Percentiles rank a stretch among this genome's conserved stretches.
Evolutionary conservation across 2,797 vertebrate species (phyloP).

Genomic region (Takifugu rubripes): DNA sequence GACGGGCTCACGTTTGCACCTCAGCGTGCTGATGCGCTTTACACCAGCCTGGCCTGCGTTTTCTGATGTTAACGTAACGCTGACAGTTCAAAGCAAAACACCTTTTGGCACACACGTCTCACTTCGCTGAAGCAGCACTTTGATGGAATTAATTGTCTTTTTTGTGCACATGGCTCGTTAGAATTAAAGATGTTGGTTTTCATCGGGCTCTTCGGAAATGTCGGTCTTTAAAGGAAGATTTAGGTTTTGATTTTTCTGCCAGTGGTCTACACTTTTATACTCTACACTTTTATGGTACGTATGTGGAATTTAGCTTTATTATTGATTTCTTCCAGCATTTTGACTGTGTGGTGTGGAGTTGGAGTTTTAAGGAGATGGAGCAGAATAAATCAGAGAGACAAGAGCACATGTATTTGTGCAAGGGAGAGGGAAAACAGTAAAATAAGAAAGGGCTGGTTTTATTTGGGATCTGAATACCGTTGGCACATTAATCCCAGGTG

Average conservation of each 20-base stretch:
- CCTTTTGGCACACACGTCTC: too few species aligned
- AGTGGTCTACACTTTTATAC: too few species aligned
- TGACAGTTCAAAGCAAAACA: background rate
- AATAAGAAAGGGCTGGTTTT: background rate
- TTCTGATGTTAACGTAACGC: background rate
- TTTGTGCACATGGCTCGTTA: too few species aligned
- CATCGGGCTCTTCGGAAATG: too few species aligned
- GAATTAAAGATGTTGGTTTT: too few species aligned
- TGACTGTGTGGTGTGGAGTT: background rate
- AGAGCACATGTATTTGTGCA: constrained; percentile 39
- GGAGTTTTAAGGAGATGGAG: background rate
- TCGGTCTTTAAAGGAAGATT: too few species aligned
- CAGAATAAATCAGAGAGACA: constrained; percentile 26
- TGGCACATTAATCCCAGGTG: background rate
- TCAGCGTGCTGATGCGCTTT: constrained; percentile 15
- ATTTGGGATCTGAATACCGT: background rate
- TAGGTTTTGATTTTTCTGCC: too few species aligned
- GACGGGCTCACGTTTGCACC: constrained; percentile 24
- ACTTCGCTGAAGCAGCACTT: background rate
- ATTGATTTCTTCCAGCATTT: too few species aligned
- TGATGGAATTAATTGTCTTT: background rate
- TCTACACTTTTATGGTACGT: too few species aligned
- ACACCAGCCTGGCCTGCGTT: background rate
- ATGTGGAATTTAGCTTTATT: too few species aligned
- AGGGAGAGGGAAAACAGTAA: constrained; percentile 22